Conservation (phyloP, 2,797 vertebrate genomes). For the Triplophysa yarkandensis region DNA sequence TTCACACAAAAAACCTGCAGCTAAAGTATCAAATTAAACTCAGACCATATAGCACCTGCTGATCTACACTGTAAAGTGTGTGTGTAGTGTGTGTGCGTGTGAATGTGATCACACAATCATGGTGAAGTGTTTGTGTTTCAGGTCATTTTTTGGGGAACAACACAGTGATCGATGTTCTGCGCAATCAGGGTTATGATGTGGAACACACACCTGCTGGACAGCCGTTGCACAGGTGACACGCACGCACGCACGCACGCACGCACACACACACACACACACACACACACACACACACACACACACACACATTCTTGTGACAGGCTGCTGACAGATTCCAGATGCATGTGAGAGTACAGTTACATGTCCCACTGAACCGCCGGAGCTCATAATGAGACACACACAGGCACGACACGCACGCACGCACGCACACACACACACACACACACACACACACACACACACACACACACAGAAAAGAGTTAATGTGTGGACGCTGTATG, state of each 20-base stretch:
- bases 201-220: conserved; percentile 85
- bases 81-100: not conserved
- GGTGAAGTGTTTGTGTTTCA: conserved; percentile 67
- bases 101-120: not conserved
- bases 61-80: not conserved
- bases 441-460: conserved; percentile 36
- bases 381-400: conserved; percentile 47
- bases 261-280: conserved; percentile 9
- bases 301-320: not conserved
- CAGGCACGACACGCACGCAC: no score
- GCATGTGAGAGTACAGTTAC: not conserved
- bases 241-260: not conserved
- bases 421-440: conserved; percentile 17
- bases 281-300: conserved; percentile 3
- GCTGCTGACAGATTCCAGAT: not conserved
- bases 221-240: conserved; percentile 80
- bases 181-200: conserved; percentile 84
- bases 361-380: not conserved
- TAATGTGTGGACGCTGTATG: conserved; percentile 38
- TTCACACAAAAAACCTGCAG: no score
- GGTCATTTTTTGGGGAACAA: conserved; percentile 93
- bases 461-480: conserved; percentile 43
- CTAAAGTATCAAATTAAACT: no score
- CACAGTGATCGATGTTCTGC: conserved; percentile 87
- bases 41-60: no score